Evolutionary conservation across 2,888 invertebrate species (phyloP).

Genomic region (Lasioglossum vierecki): DNA sequence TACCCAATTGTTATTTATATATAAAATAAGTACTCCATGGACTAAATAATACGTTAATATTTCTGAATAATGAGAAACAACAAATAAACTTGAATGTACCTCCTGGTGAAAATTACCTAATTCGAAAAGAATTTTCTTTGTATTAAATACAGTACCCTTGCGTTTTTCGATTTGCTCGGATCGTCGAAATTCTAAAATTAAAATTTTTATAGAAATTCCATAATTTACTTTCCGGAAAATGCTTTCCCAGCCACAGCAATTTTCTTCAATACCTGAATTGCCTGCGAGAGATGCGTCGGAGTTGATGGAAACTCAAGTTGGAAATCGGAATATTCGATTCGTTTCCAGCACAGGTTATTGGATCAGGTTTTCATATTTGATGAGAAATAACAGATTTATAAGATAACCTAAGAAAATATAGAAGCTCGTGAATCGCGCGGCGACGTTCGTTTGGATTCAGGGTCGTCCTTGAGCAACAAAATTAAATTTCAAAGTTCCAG

Average conservation of each 20-base stretch:
- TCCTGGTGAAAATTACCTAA: too few species aligned
- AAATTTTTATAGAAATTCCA: neutral
- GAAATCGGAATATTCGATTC: slow-evolving; percentile 19
- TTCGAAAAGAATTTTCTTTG: too few species aligned
- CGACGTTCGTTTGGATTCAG: neutral
- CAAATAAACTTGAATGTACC: neutral
- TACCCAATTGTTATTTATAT: neutral
- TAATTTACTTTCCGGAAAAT: neutral
- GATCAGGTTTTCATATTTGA: slow-evolving; percentile 28
- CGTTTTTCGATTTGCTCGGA: too few species aligned
- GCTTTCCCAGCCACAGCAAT: neutral
- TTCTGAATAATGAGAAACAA: neutral
- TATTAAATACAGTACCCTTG: too few species aligned
- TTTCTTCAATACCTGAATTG: neutral
- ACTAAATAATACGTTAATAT: neutral
- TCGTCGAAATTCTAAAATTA: too few species aligned
- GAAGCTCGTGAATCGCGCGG: neutral
- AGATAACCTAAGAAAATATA: slow-evolving; percentile 11
- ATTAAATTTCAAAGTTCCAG: slow-evolving; percentile 12
- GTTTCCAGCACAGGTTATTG: slow-evolving; percentile 22
- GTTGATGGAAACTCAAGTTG: neutral
- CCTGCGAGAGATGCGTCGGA: neutral
- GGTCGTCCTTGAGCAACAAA: slow-evolving; percentile 24
- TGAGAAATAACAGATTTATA: slow-evolving; percentile 31
- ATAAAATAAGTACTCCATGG: neutral